Base-by-base conservation (phyloP, 2,113 vertebrate species). In the Osmerus mordax region DNA sequence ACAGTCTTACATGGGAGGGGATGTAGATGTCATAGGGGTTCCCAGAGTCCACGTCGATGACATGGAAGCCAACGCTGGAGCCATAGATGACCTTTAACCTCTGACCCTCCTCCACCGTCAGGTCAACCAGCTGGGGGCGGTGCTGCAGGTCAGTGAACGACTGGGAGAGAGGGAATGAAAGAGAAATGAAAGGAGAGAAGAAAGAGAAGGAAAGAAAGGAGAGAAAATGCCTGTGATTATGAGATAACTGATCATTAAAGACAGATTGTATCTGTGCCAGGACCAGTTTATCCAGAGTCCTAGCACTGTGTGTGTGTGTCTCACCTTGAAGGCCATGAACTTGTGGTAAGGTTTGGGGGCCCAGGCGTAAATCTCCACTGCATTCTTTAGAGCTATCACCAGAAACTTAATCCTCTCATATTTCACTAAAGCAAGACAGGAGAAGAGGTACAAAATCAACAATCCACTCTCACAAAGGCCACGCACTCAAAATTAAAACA, bases 311-410 rank as follows among this genome's bases (percentile, higher is more conserved):
- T 36, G 15, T 36, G 67, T 58, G 54, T 61, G 55, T 70, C 91
- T 83, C 86, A 98, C 97, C 96, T 99, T 99, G 90, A 99, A 99
- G 71, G 97, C 97, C 97, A 99, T 99, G 71, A 99, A 99, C 89
- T 99, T 99, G 90, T 99, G 97, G 88, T 99, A 99, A 1, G 97
- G 97, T 90, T 99, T 99, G 13, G 97, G 97, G 68, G 97, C 97
- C 97, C 97, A 99, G 67, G 97, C 97, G 41, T 99, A 99, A 86
- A 99, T 99, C 90, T 99, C 97, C 77, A 99, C 97, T 1, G 97
- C 88, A 76, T 94, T 98, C 93, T 99, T 99, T 92, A 99, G 91
- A 81, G 97, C 97, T 78, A 99, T 98, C 89, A 99, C 97, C 94
- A 99, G 81, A 87, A 99, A 99, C 84, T 98, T 99, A 86, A 99